phyloP scores from a whole-genome alignment of 2,113 vertebrate genomes.

The Sebastes fasciatus region DNA sequence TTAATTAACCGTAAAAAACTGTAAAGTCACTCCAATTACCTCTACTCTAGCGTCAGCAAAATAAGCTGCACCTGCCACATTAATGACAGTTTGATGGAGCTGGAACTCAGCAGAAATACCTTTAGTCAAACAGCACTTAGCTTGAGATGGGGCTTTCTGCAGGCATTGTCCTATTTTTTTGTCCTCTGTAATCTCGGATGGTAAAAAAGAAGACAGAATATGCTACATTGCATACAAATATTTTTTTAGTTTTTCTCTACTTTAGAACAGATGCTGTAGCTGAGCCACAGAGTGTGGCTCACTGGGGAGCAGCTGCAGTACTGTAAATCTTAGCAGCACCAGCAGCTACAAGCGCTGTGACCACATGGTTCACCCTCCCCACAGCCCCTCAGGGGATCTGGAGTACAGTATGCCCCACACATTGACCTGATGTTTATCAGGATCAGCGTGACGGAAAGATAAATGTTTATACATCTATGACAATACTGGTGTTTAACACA shows the following conservation, averaged over 20 bases:
- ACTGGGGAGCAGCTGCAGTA: conserved; percentile 63
- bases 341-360: conserved; percentile 60
- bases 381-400: conserved; percentile 25
- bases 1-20: no score
- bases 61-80: conserved; percentile 16
- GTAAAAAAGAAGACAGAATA: conserved; percentile 19
- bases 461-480: not conserved
- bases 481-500: not conserved
- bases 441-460: conserved; percentile 20
- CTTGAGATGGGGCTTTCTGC: not conserved
- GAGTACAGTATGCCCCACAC: conserved; percentile 59
- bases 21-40: not conserved
- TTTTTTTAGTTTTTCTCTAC: not conserved
- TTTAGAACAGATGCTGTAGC: conserved; percentile 21
- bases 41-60: conserved; percentile 15
- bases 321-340: conserved; percentile 66
- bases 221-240: not conserved
- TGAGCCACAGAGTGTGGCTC: conserved; percentile 24
- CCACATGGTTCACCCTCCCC: conserved; percentile 56
- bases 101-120: conserved; percentile 34
- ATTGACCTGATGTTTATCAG: conserved; percentile 33
- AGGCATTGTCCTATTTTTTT: conserved; percentile 17
- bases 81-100: conserved; percentile 20
- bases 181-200: not conserved
- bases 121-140: conserved; percentile 1